A percentile compares a stretch with the other conserved stretches of the same genome.
Conservation (phyloP, 2,888 invertebrate genomes). For the Microdon myrmicae region DNA sequence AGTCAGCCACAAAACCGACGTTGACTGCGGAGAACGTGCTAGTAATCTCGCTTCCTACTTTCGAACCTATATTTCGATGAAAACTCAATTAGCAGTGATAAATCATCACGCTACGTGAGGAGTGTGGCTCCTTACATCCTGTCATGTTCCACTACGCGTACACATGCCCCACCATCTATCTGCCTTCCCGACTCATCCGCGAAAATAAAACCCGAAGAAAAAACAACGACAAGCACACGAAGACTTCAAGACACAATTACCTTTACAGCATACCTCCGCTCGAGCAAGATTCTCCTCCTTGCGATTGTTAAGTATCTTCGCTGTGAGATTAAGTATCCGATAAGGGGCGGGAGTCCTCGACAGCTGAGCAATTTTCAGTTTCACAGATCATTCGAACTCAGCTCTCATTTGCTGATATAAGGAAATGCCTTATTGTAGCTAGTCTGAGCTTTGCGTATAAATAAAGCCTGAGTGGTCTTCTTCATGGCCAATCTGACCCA, state of each 20-base stretch:
- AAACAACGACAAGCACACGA: neutral
- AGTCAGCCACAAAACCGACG: neutral
- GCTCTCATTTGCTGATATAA: slow-evolving; percentile 33
- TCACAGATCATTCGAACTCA: slow-evolving; percentile 17
- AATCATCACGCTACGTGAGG: slow-evolving; percentile 39
- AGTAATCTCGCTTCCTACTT: slow-evolving; percentile 37
- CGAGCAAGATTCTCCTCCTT: slow-evolving; percentile 14
- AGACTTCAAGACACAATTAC: slow-evolving; percentile 16
- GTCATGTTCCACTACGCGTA: slow-evolving; percentile 35
- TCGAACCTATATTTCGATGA: slow-evolving; percentile 41
- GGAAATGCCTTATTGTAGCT: slow-evolving; percentile 44
- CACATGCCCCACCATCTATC: slow-evolving; percentile 31
- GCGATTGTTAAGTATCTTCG: slow-evolving; percentile 42
- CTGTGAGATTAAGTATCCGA: slow-evolving; percentile 39
- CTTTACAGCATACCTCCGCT: slow-evolving; percentile 27
- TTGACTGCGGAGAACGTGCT: too few relatives aligned
- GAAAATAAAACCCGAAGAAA: slow-evolving; percentile 3
- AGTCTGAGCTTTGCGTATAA: slow-evolving; percentile 43
- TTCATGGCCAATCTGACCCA: slow-evolving; percentile 32
- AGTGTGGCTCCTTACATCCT: slow-evolving; percentile 38
- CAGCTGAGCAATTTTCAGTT: slow-evolving; percentile 27
- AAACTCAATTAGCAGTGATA: slow-evolving; percentile 48
- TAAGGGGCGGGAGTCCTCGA: slow-evolving; percentile 28
- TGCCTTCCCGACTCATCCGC: slow-evolving; percentile 29
- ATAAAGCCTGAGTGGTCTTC: slow-evolving; percentile 22